A percentile compares a stretch with the other conserved stretches of the same genome.
Evolutionary conservation across 2,113 vertebrate species (phyloP).

Genomic region (Phalacrocorax brasilianus): DNA sequence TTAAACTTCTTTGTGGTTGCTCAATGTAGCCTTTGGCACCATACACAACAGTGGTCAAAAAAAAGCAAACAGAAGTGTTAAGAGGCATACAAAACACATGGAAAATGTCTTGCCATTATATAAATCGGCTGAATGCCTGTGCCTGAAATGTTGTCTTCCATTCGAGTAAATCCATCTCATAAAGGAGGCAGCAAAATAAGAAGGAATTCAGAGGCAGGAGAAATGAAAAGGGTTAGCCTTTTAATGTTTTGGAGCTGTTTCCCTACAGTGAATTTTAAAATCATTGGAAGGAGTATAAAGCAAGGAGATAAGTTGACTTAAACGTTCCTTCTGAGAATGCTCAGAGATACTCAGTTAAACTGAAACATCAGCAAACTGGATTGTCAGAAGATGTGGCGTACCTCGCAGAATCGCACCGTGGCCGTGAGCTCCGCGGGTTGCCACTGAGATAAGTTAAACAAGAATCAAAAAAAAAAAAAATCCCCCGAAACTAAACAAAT

Average conservation of each 20-base stretch:
- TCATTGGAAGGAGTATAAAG: not conserved
- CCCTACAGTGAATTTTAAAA: not conserved
- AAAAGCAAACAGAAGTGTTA: conserved; percentile 62
- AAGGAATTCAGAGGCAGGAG: not conserved
- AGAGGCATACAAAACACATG: conserved; percentile 45
- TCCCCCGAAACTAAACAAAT: not conserved
- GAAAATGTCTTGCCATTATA: conserved; percentile 49
- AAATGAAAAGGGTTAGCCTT: not conserved
- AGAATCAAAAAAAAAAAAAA: not conserved
- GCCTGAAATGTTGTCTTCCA: not conserved
- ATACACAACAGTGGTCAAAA: not conserved
- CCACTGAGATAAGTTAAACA: not conserved
- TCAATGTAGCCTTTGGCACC: conserved; percentile 54
- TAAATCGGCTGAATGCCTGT: conserved; percentile 22
- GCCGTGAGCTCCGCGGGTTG: rapidly evolving
- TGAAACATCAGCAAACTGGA: not conserved
- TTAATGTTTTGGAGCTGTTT: not conserved
- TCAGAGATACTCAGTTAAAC: not conserved
- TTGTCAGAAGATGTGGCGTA: not conserved
- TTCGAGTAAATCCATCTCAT: not conserved
- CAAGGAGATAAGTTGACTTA: not conserved
- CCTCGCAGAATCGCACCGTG: no score
- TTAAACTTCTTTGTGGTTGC: conserved; percentile 45
- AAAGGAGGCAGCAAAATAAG: not conserved
- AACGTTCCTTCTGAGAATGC: not conserved